phyloP scores from a whole-genome alignment of 1,140 invertebrate genomes.

The Littorina saxatilis region DNA sequence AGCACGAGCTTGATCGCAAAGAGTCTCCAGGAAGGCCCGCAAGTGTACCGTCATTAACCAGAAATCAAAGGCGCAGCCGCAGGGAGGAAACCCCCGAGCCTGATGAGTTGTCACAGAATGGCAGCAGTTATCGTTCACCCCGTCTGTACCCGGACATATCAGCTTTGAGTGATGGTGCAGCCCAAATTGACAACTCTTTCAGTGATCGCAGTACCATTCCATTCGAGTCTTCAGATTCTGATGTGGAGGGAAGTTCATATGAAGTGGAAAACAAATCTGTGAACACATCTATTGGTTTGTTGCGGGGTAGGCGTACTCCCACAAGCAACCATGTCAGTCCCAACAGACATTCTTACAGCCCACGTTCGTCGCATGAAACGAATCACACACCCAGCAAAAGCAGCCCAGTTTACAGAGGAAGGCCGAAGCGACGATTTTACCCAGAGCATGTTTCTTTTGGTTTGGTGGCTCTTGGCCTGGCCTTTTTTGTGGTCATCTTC shows the following conservation, averaged over 20 bases:
- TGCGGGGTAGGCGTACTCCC: slow-evolving; percentile 10
- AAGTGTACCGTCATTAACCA: slow-evolving; percentile 2
- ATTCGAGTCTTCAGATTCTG: slow-evolving; percentile 67
- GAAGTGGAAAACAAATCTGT: slow-evolving; percentile 66
- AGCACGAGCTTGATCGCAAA: not conserved
- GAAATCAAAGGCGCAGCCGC: not conserved
- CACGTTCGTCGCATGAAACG: not conserved
- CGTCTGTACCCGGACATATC: too few relatives aligned
- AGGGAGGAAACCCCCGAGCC: slow-evolving; percentile 25
- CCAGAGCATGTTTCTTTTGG: slow-evolving; percentile 51
- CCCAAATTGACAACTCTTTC: slow-evolving; percentile 11
- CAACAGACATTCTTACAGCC: slow-evolving; percentile 31
- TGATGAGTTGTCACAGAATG: slow-evolving; percentile 9
- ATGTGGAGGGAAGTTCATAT: slow-evolving; percentile 63
- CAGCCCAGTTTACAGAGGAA: slow-evolving; percentile 25
- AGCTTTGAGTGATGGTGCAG: not conserved
- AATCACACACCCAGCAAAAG: slow-evolving; percentile 18
- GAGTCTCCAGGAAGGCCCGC: not conserved
- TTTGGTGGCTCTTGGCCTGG: slow-evolving; percentile 46
- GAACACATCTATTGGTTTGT: slow-evolving; percentile 58
- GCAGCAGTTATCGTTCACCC: slow-evolving; percentile 22
- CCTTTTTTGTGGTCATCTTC: slow-evolving; percentile 54
- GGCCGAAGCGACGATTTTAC: slow-evolving; percentile 36
- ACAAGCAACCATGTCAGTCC: slow-evolving; percentile 28
- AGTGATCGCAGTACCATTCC: slow-evolving; percentile 40